Conservation (phyloP, 2,888 invertebrate species). For the Dolichomitus sp. region DNA sequence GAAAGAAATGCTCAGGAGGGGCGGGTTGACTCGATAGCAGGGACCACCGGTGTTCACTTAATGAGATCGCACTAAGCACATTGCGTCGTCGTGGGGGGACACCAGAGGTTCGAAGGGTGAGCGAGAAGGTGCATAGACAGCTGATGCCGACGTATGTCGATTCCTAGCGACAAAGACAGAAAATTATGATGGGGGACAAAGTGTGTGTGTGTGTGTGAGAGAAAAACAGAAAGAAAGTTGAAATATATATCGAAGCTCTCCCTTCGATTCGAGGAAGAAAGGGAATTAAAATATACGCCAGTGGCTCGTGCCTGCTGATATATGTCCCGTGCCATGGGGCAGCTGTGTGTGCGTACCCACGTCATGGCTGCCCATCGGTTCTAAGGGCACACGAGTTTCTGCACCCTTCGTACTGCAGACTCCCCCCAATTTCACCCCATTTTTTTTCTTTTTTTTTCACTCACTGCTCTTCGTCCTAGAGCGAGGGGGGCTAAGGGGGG, state of each 20-base stretch:
- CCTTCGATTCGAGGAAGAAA: conserved; percentile 35
- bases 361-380: background rate
- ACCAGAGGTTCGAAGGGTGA: conserved; percentile 50
- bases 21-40: conserved; percentile 32
- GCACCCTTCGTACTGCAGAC: conserved; percentile 56
- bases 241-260: conserved; percentile 2
- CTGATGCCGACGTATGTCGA: conserved; percentile 76
- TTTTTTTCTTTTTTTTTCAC: conserved; percentile 53
- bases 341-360: conserved; percentile 72
- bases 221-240: conserved; percentile 8
- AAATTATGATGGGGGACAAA: background rate
- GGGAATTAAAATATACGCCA: conserved; percentile 67
- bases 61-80: conserved; percentile 20
- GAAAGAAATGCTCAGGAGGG: background rate
- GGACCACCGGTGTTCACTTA: conserved; percentile 40
- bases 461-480: conserved; percentile 19
- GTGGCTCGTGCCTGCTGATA: conserved; percentile 81
- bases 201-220: conserved; percentile 1
- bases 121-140: conserved; percentile 75
- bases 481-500: background rate
- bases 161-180: conserved; percentile 19
- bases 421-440: conserved; percentile 52
- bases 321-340: conserved; percentile 60
- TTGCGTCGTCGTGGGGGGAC: conserved; percentile 9
- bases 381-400: conserved; percentile 57